Evolutionary conservation across 2,113 vertebrate species (phyloP), one percentile per base, ranked within the genome.

Genomic region (Chroicocephalus ridibundus): DNA sequence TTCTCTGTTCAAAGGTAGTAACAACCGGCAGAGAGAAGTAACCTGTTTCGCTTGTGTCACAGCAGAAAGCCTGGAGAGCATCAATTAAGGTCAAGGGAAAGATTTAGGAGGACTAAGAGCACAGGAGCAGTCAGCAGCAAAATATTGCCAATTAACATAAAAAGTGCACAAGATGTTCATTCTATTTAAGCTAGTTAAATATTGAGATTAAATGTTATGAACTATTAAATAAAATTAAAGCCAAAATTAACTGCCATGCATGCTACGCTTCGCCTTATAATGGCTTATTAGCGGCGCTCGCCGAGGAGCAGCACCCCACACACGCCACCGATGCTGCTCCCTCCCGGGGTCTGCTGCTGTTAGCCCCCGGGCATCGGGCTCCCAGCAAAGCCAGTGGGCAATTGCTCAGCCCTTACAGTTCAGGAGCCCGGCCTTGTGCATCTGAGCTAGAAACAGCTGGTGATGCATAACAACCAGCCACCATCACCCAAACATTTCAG

Each of bases 171-270:
- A 90, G 85, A 92, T 96, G 88, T 92, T 96, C n/a, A 0, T 78
- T 90, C 85, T 86, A 82, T 83, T 96, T 88, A 83, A 96, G 88
- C 60, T 71, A 77, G 71, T 96, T 95, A 96, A 93, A 77, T 85
- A 93, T 44, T 62, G 51, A 90, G 75, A 96, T 95, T 74, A 95
- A 96, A 46, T 22, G 88, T 81, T 95, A 93, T 88, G 79, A 95
- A 92, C 93, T 94, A 86, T 93, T 96, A 96, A 95, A 83, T 88
- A 90, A 90, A 92, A 96, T 95, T 93, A 80, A 92, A 92, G 42
- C 51, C 52, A 82, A 77, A 94, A 90, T 92, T 83, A 96, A 82
- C 82, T 88, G 55, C 55, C 76, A 62, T 13, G 38, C 75, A 46
- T 2, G 34, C 20, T 24, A n/a, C 3, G 1, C 90, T 72, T 92